Conservation (phyloP, 2,797 vertebrate genomes). For the Pempheris klunzingeri region DNA sequence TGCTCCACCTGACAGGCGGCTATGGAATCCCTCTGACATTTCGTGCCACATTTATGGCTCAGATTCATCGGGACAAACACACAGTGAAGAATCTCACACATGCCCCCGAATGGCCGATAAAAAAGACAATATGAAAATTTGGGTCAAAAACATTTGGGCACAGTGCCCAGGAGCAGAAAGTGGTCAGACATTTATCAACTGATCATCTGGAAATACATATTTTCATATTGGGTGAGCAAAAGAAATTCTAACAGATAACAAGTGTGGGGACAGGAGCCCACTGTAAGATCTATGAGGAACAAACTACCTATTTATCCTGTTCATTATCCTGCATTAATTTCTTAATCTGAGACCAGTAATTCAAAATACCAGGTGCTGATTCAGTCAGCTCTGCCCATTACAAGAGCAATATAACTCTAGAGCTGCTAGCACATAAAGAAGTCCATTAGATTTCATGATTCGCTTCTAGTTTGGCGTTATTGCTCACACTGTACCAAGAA, state of each 20-base stretch:
- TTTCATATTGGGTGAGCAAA: neutral
- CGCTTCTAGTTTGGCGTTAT: neutral
- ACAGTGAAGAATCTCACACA: conserved; percentile 25
- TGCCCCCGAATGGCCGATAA: conserved; percentile 2
- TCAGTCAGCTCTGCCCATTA: neutral
- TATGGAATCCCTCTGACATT: conserved; percentile 59
- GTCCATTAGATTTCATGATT: conserved; percentile 10
- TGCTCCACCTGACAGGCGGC: conserved; percentile 64
- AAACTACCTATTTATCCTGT: neutral
- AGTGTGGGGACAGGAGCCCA: neutral
- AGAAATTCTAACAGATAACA: neutral
- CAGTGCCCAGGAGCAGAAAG: neutral
- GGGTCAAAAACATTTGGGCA: neutral
- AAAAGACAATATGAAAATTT: neutral
- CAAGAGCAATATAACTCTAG: neutral
- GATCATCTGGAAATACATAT: neutral
- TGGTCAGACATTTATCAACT: neutral
- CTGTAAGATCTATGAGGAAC: neutral
- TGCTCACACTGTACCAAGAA: conserved; percentile 31
- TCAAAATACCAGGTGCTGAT: neutral
- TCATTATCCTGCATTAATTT: neutral
- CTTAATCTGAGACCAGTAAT: neutral
- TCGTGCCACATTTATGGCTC: conserved; percentile 38
- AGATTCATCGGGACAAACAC: conserved; percentile 33
- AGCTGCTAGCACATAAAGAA: neutral